These are phyloP conservation scores for Lacerta viridis DNA, from an alignment of 2,797 vertebrate genomes.

Conservation along the genomic window DNA sequence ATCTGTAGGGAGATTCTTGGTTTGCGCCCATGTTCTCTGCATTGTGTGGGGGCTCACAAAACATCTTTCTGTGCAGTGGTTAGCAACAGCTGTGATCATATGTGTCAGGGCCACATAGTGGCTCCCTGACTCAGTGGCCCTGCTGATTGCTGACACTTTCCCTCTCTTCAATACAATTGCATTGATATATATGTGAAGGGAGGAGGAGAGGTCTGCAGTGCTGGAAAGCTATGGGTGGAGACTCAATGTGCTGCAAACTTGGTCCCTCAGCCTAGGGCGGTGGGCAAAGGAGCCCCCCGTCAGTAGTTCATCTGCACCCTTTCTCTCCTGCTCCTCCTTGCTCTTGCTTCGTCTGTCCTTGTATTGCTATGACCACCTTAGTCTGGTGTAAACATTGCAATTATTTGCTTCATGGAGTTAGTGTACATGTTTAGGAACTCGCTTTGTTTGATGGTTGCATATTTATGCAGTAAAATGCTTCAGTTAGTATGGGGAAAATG, in stretches of 20 bases:
- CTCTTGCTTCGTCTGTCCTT: neutral
- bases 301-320: neutral
- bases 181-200: neutral
- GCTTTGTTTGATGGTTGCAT: neutral
- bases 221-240: neutral
- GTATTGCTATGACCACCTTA: neutral
- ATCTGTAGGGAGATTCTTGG: neutral
- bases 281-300: neutral
- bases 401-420: neutral
- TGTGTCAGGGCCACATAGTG: neutral
- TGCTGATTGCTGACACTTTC: too few relatives aligned
- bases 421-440: neutral
- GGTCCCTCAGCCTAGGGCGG: neutral
- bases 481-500: neutral
- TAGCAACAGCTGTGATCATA: neutral
- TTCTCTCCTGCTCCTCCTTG: neutral
- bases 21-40: fast-evolving
- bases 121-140: too few relatives aligned
- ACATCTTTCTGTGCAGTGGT: neutral
- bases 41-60: neutral
- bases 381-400: neutral
- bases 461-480: neutral
- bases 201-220: neutral
- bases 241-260: too few relatives aligned
- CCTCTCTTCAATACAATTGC: neutral